These are phyloP conservation scores for Microcebus lehilahytsara DNA, from an alignment of 2,113 vertebrate genomes.

Conservation along the genomic window DNA sequence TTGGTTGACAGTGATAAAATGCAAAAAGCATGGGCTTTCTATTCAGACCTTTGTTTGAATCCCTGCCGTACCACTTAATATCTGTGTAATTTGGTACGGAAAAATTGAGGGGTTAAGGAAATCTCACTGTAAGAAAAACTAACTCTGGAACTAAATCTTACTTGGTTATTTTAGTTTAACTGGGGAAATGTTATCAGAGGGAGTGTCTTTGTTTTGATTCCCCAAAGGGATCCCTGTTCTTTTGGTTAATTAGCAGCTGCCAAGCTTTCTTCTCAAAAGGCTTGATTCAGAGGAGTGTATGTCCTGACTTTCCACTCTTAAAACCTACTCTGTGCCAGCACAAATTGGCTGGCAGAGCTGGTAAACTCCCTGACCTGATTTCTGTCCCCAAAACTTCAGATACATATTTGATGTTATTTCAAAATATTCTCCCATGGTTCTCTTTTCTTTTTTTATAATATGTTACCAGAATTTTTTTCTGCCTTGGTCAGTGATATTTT, in stretches of 20 bases:
- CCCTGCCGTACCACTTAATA: neutral
- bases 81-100: neutral
- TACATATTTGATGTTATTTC: neutral
- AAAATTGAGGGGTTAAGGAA: neutral
- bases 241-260: conserved; percentile 26
- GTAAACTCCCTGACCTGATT: neutral
- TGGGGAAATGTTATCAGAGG: neutral
- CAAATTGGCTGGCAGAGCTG: neutral
- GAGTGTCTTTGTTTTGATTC: conserved; percentile 29
- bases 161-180: conserved; percentile 47
- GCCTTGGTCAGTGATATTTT: neutral
- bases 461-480: conserved; percentile 17
- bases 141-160: conserved; percentile 1
- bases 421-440: neutral
- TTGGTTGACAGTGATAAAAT: neutral
- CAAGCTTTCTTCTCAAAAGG: conserved; percentile 12
- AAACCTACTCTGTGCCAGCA: neutral
- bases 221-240: neutral
- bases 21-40: neutral
- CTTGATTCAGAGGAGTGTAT: neutral
- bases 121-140: conserved; percentile 20
- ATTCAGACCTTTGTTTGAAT: neutral
- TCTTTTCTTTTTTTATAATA: neutral
- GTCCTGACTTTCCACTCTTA: conserved; percentile 8
- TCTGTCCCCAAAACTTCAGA: neutral